A percentile compares a stretch with the other conserved stretches of the same genome.
phyloP scores from a whole-genome alignment of 64 coral and sea anemone genomes.

The Pocillopora damicornis region DNA sequence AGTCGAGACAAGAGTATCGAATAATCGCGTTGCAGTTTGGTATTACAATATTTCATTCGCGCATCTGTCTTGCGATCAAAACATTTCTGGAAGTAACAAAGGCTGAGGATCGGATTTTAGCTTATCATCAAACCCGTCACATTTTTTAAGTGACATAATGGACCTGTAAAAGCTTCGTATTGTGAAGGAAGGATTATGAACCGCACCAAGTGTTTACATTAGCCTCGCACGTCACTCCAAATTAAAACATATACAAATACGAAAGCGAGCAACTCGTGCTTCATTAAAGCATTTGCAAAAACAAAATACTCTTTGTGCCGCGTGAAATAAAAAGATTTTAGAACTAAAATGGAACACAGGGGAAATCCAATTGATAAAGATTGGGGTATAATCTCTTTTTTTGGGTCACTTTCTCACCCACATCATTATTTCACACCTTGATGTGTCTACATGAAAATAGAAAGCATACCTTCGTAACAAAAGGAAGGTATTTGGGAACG shows the following conservation, averaged over 20 bases:
- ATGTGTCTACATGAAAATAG: conserved; percentile 2
- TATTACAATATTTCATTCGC: not conserved
- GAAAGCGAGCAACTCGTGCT: not conserved
- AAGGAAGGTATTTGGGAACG: conserved; percentile 16
- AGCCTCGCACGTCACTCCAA: conserved; percentile 3
- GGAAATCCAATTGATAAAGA: not conserved
- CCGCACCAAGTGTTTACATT: conserved; percentile 34
- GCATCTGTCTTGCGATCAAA: not conserved
- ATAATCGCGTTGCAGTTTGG: conserved; percentile 4
- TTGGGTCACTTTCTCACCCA: conserved; percentile 9
- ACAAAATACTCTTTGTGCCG: no score
- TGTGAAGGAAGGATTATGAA: conserved; percentile 32
- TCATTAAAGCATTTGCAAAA: not conserved
- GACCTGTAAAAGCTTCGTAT: conserved; percentile 12
- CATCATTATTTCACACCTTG: conserved; percentile 19
- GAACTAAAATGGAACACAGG: no score
- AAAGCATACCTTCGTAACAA: conserved; percentile 31
- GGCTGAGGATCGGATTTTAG: not conserved
- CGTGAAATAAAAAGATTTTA: not conserved
- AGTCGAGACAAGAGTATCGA: not conserved
- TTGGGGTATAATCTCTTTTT: not conserved
- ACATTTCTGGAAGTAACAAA: not conserved
- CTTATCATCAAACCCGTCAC: not conserved
- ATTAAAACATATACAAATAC: conserved; percentile 9
- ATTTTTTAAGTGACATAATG: conserved; percentile 31